Evolutionary conservation across 2,888 invertebrate genomes (phyloP).

Genomic region (Pristionchus mayeri): DNA sequence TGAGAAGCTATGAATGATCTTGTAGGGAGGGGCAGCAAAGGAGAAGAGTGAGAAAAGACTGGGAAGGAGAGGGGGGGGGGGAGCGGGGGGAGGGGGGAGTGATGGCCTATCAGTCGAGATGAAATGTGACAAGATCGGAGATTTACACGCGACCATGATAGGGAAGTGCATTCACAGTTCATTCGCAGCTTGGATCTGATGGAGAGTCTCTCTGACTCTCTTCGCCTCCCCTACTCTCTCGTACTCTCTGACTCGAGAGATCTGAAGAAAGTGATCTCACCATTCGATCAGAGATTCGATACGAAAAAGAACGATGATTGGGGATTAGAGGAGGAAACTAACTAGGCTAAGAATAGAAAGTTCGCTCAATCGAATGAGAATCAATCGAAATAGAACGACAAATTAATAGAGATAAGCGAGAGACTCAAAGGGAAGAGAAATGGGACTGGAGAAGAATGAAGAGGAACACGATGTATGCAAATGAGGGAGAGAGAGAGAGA

Average conservation of each 20-base stretch:
- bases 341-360: slow-evolving; percentile 17
- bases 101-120: no score
- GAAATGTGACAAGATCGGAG: slow-evolving; percentile 10
- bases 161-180: slow-evolving; percentile 26
- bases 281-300: slow-evolving; percentile 8
- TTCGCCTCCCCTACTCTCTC: not conserved
- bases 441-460: not conserved
- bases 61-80: slow-evolving; percentile 1
- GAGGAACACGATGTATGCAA: not conserved
- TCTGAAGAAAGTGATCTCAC: not conserved
- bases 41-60: not conserved
- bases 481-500: not conserved
- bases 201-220: not conserved
- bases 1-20: no score
- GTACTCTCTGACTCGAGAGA: not conserved
- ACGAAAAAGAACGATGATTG: no score
- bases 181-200: not conserved
- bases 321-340: not conserved
- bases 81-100: not conserved
- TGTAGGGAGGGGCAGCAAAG: not conserved
- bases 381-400: not conserved
- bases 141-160: not conserved
- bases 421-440: not conserved
- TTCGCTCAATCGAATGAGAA: not conserved
- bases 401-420: not conserved